Evolutionary conservation across 2,113 vertebrate species (phyloP).

Genomic region (Alligator mississippiensis): DNA sequence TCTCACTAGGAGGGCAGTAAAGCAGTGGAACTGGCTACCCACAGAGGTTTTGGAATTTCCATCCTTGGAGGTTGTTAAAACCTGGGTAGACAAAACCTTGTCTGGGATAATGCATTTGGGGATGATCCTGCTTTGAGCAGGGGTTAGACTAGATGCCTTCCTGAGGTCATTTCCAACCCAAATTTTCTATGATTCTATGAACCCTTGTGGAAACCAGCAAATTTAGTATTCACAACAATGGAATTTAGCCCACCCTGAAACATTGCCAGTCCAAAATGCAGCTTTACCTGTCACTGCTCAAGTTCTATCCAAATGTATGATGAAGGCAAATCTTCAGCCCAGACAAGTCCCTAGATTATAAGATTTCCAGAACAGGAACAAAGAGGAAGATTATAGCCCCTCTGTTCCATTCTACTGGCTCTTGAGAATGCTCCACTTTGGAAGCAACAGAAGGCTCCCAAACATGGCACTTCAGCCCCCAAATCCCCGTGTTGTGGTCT

Average conservation of each 20-base stretch:
- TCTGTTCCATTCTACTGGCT: accelerated
- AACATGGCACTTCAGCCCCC: neutral
- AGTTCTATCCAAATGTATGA: neutral
- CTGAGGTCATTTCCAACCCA: too few relatives aligned
- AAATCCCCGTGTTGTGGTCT: accelerated
- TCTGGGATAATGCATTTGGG: too few relatives aligned
- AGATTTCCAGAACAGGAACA: neutral
- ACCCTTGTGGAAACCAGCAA: neutral
- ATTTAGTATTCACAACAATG: neutral
- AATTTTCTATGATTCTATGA: neutral
- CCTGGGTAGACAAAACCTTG: too few relatives aligned
- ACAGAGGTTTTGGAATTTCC: too few relatives aligned
- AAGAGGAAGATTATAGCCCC: neutral
- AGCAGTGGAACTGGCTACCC: too few relatives aligned
- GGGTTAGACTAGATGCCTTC: too few relatives aligned
- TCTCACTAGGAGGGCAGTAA: too few relatives aligned
- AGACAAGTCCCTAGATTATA: neutral
- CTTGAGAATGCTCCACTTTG: neutral
- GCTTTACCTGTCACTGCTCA: neutral
- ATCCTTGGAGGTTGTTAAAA: too few relatives aligned
- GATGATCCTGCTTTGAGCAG: too few relatives aligned
- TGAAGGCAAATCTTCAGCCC: neutral
- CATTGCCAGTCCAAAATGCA: neutral
- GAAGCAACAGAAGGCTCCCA: neutral
- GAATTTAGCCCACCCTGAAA: neutral